phyloP scores from a whole-genome alignment of 1,140 invertebrate species.

The Rhopalosiphum padi region DNA sequence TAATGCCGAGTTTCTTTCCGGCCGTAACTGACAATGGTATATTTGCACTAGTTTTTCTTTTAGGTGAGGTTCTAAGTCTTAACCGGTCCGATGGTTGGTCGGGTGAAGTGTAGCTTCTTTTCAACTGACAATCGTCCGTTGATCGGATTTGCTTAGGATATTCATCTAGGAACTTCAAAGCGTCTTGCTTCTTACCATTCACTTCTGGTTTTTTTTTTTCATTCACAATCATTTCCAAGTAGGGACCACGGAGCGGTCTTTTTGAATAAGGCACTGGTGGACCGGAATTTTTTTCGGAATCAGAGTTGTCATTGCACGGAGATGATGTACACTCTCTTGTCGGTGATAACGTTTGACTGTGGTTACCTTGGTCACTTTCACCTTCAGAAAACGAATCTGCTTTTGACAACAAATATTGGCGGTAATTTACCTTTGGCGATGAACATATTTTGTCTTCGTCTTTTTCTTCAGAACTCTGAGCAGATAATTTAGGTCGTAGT shows the following conservation, averaged over 20 bases:
- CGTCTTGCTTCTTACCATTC: conserved; percentile 64
- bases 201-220: conserved; percentile 78
- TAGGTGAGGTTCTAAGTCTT: conserved; percentile 61
- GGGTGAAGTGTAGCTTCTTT: conserved; percentile 60
- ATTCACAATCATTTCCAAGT: conserved; percentile 82
- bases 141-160: conserved; percentile 61
- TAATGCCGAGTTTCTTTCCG: conserved; percentile 60
- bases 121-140: conserved; percentile 66
- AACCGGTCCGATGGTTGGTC: conserved; percentile 22
- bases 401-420: conserved; percentile 61
- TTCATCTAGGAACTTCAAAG: conserved; percentile 66
- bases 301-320: conserved; percentile 64
- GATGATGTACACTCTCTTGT: conserved; percentile 62
- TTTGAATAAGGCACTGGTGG: conserved; percentile 72
- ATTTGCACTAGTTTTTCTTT: conserved; percentile 68
- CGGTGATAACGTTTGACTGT: conserved; percentile 62
- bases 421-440: conserved; percentile 47
- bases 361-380: conserved; percentile 65
- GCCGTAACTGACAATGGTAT: conserved; percentile 63
- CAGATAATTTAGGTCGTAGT: conserved; percentile 67
- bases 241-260: conserved; percentile 77
- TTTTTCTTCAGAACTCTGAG: conserved; percentile 76
- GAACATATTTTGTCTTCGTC: conserved; percentile 66
- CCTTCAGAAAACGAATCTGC: conserved; percentile 69
- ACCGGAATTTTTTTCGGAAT: conserved; percentile 55